Conservation (phyloP, 2,888 invertebrate species). For the Panopea generosa region DNA sequence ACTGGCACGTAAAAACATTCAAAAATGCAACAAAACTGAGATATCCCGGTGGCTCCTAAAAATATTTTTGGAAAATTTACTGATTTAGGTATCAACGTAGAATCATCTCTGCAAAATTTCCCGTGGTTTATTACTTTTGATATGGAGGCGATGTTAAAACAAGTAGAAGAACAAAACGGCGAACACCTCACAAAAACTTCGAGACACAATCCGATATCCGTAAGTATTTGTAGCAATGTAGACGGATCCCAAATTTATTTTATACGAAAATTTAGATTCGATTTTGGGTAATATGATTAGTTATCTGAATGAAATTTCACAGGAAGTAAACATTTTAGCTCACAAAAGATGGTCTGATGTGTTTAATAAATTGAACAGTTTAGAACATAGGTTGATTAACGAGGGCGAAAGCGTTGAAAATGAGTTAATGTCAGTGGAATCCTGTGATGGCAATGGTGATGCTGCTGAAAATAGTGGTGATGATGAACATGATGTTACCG, state of each 20-base stretch:
- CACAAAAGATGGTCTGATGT: not conserved
- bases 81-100: not conserved
- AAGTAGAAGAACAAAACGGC: not conserved
- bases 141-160: not conserved
- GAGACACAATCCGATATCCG: no score
- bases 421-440: not conserved
- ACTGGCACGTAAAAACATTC: not conserved
- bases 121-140: conserved; percentile 1
- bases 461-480: not conserved
- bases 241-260: not conserved
- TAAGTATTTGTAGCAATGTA: not conserved
- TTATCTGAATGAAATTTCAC: conserved; percentile 2
- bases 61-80: not conserved
- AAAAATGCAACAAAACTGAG: not conserved
- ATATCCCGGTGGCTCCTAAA: not conserved
- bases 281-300: not conserved
- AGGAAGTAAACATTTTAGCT: not conserved
- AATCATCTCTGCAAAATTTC: conserved; percentile 1
- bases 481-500: not conserved
- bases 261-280: not conserved
- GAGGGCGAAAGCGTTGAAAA: not conserved
- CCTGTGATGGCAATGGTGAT: not conserved
- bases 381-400: not conserved
- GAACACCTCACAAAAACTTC: no score
- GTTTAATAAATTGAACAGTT: not conserved